Conservation (phyloP, 1,140 invertebrate species). For the Laupala kohalensis region DNA sequence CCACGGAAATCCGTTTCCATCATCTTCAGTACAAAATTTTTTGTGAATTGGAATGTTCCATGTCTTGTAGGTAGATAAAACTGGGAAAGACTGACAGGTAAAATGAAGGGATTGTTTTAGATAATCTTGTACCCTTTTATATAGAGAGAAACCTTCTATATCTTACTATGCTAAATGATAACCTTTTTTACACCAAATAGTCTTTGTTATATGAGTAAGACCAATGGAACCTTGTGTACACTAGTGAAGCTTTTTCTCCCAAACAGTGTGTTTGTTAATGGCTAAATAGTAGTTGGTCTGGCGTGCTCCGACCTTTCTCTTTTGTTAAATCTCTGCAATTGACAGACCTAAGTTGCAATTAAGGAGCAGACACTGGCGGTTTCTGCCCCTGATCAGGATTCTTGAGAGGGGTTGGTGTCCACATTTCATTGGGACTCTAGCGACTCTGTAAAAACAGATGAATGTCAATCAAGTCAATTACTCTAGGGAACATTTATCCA, state of each 20-base stretch:
- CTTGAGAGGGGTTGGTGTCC: neutral
- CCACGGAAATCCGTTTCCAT: slow-evolving; percentile 1
- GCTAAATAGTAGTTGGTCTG: neutral
- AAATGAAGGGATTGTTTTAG: slow-evolving; percentile 2
- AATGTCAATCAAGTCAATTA: slow-evolving; percentile 17
- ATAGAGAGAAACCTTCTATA: neutral
- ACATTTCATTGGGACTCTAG: slow-evolving; percentile 1
- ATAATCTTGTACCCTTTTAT: slow-evolving; percentile 10
- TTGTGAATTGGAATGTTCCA: neutral
- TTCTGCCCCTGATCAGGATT: neutral
- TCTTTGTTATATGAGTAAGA: neutral
- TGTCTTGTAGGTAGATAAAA: slow-evolving; percentile 9
- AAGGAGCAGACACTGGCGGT: neutral
- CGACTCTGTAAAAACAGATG: neutral
- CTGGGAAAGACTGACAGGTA: slow-evolving; percentile 10
- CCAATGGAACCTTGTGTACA: neutral
- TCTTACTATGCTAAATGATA: neutral
- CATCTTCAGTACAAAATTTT: slow-evolving; percentile 12
- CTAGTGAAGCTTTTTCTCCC: neutral
- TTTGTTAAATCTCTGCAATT: neutral
- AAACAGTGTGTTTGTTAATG: neutral
- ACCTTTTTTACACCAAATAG: neutral
- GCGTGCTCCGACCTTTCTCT: neutral
- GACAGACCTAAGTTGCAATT: neutral
- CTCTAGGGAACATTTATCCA: slow-evolving; percentile 16